Conservation (phyloP, 1,140 invertebrate species). For the Centruroides vittatus region DNA sequence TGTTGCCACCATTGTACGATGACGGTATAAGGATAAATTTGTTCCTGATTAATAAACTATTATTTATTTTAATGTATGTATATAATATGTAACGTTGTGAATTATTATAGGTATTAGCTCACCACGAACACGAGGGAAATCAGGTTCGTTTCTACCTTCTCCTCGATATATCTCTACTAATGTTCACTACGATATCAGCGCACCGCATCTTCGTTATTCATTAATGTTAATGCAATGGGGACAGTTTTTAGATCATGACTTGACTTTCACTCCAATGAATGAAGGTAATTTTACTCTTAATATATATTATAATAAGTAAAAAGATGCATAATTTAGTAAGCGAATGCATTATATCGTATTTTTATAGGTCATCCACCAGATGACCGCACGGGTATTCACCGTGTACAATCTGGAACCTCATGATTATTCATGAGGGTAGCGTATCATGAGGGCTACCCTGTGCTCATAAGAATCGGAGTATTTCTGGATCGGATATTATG, state of each 20-base stretch:
- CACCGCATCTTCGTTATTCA: constrained; percentile 70
- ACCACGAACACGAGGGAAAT: constrained; percentile 52
- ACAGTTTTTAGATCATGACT: constrained; percentile 39
- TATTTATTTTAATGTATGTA: not conserved
- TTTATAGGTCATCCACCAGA: too few species aligned
- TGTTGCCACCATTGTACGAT: constrained; percentile 73
- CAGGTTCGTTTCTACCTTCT: constrained; percentile 57
- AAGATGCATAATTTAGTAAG: too few species aligned
- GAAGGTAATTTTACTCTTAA: not conserved
- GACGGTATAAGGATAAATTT: constrained; percentile 42
- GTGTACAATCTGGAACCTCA: too few species aligned
- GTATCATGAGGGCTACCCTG: too few species aligned
- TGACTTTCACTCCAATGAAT: constrained; percentile 40
- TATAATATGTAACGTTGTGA: constrained; percentile 1
- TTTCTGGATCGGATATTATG: too few species aligned
- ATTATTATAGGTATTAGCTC: constrained; percentile 46
- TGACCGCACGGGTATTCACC: too few species aligned
- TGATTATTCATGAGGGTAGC: too few species aligned
- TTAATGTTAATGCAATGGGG: constrained; percentile 59
- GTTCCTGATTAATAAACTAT: not conserved
- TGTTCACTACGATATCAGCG: constrained; percentile 78
- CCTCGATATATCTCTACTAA: constrained; percentile 67
- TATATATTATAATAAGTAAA: too few species aligned
- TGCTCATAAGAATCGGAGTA: too few species aligned
- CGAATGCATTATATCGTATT: too few species aligned